phyloP scores from a whole-genome alignment of 2,113 vertebrate genomes.

The Seriola rivoliana region DNA sequence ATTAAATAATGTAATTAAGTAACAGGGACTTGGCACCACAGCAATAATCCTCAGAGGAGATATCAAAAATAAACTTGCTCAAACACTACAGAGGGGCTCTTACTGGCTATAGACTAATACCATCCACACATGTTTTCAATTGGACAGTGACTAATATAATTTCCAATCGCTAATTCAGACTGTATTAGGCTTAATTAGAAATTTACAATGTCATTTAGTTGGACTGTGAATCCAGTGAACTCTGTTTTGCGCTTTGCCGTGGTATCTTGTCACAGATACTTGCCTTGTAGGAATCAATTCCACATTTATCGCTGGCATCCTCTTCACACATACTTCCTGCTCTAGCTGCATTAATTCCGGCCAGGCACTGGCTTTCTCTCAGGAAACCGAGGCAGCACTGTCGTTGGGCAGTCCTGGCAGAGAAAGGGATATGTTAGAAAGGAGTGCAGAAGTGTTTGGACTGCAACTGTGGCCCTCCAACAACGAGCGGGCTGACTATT shows the following conservation, averaged over 20 bases:
- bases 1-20: slow-evolving; percentile 71
- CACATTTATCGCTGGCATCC: slow-evolving; percentile 84
- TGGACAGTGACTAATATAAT: slow-evolving; percentile 32
- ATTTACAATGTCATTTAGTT: slow-evolving; percentile 29
- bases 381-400: slow-evolving; percentile 90
- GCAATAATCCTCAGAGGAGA: slow-evolving; percentile 31
- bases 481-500: slow-evolving; percentile 27
- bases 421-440: slow-evolving; percentile 53
- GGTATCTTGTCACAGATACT: slow-evolving; percentile 64
- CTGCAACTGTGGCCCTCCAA: slow-evolving; percentile 32
- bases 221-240: slow-evolving; percentile 45
- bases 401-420: slow-evolving; percentile 89
- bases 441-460: slow-evolving; percentile 45
- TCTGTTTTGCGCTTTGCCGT: slow-evolving; percentile 33
- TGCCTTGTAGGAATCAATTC: slow-evolving; percentile 88
- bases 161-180: slow-evolving; percentile 31
- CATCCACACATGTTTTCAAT: slow-evolving; percentile 35
- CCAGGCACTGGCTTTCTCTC: slow-evolving; percentile 89
- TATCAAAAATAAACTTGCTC: slow-evolving; percentile 13
- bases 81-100: slow-evolving; percentile 3
- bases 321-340: slow-evolving; percentile 85
- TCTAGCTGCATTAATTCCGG: slow-evolving; percentile 88
- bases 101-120: not conserved
- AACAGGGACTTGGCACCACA: slow-evolving; percentile 43
- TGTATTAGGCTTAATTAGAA: slow-evolving; percentile 32